Evolutionary conservation across 2,888 invertebrate genomes (phyloP).

Genomic region (Cerastis leucographa): DNA sequence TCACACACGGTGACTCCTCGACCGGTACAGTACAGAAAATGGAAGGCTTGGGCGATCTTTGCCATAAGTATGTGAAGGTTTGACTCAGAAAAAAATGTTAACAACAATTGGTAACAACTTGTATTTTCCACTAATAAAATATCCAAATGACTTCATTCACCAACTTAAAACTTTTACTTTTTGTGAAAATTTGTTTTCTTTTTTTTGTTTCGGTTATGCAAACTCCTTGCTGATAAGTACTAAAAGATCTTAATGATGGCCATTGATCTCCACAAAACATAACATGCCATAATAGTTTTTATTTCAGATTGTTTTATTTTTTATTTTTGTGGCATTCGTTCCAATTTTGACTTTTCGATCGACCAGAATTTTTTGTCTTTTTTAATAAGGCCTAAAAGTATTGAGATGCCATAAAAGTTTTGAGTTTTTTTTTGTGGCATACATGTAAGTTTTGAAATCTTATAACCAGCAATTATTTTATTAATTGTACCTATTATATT

Average conservation of each 20-base stretch:
- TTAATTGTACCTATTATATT: too few species aligned
- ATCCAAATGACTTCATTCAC: neutral
- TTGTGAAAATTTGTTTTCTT: neutral
- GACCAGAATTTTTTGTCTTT: neutral
- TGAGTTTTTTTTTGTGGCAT: neutral
- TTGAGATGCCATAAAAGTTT: neutral
- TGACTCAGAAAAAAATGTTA: neutral
- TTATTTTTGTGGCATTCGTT: neutral
- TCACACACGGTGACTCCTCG: constrained; percentile 97
- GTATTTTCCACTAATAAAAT: neutral
- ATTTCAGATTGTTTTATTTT: neutral
- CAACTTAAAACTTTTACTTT: neutral
- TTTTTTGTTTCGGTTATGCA: neutral
- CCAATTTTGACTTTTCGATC: neutral
- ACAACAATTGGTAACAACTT: neutral
- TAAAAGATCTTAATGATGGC: neutral
- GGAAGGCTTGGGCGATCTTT: constrained; percentile 94
- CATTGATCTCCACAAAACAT: neutral
- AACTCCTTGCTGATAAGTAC: neutral
- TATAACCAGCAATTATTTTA: neutral
- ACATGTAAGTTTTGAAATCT: neutral
- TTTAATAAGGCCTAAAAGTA: too few species aligned
- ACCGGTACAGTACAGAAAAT: constrained; percentile 96
- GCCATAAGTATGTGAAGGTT: constrained; percentile 91
- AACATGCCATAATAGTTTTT: neutral